phyloP scores from a whole-genome alignment of 2,113 vertebrate species.

The Cebus imitator region DNA sequence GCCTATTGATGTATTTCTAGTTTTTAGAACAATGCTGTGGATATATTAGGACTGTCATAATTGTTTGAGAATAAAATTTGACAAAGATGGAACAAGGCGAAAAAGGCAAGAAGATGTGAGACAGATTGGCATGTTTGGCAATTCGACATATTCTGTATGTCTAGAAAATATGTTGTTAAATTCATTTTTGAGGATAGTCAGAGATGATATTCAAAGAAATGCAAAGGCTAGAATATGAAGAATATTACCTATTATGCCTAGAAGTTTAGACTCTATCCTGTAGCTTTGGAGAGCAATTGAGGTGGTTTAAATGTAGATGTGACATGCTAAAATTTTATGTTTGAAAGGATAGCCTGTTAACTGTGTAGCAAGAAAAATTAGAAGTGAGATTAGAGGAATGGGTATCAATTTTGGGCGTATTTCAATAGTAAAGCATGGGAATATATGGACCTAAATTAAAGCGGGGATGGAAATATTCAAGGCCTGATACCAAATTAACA shows the following conservation, averaged over 20 bases:
- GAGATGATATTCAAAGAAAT: neutral
- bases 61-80: slow-evolving; percentile 35
- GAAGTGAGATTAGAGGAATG: neutral
- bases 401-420: neutral
- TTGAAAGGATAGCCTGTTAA: neutral
- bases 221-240: neutral
- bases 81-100: neutral
- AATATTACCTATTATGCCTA: neutral
- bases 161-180: neutral
- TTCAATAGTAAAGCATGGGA: neutral
- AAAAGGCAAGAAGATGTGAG: neutral
- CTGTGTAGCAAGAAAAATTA: neutral
- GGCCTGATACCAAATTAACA: neutral
- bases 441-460: neutral
- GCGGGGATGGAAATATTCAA: neutral
- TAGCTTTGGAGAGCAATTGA: neutral
- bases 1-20: neutral
- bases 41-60: neutral
- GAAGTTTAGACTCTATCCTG: neutral
- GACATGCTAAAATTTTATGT: neutral
- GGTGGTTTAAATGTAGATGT: neutral
- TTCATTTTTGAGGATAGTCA: neutral
- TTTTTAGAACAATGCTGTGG: neutral
- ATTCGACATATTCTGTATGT: neutral
- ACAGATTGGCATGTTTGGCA: neutral